Evolutionary conservation across 2,113 vertebrate species (phyloP).

Genomic region (Climacteris rufus): DNA sequence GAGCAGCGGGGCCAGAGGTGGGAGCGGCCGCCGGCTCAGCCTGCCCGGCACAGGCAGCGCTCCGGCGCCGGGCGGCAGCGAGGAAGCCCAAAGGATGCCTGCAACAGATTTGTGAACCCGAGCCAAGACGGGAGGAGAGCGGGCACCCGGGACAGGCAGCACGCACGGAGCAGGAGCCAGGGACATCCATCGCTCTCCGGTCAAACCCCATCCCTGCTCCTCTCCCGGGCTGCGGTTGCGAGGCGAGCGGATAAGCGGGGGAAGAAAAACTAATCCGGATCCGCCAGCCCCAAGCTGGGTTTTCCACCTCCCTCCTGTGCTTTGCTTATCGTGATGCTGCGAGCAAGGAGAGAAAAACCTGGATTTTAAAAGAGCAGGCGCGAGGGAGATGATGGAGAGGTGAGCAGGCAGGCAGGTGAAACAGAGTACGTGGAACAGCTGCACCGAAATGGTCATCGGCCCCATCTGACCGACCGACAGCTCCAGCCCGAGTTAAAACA

Average conservation of each 20-base stretch:
- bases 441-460: background rate
- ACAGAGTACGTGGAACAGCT: fast-evolving
- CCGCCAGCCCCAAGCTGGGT: background rate
- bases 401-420: background rate
- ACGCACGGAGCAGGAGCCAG: background rate
- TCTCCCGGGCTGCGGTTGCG: fast-evolving
- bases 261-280: background rate
- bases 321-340: background rate
- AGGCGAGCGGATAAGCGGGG: fast-evolving
- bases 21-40: background rate
- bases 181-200: fast-evolving
- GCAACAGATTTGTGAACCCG: background rate
- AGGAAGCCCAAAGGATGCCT: background rate
- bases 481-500: background rate
- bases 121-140: background rate
- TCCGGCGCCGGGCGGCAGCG: background rate
- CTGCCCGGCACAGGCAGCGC: background rate
- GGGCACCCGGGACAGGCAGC: background rate
- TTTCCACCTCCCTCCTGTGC: background rate
- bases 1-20: background rate
- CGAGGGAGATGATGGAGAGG: background rate
- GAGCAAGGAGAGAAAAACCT: background rate
- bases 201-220: background rate
- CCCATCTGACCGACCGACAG: background rate
- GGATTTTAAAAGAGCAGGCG: background rate